Conservation (phyloP, 2,113 vertebrate genomes). For the Sisor rabdophorus region DNA sequence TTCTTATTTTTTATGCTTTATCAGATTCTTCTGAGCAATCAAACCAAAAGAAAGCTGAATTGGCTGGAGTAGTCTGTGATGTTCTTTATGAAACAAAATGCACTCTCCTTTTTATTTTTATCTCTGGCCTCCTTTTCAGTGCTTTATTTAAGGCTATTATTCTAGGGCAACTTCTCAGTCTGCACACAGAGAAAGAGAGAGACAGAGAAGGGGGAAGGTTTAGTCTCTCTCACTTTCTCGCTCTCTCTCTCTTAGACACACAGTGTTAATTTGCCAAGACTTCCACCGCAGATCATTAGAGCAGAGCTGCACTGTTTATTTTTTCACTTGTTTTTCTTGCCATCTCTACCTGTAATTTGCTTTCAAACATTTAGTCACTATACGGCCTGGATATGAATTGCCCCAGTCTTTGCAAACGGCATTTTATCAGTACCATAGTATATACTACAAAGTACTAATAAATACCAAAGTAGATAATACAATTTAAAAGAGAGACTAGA, state of each 20-base stretch:
- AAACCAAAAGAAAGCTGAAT: too few species aligned
- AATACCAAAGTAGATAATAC: neutral
- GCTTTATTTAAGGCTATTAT: slow-evolving; percentile 35
- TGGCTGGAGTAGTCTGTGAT: neutral
- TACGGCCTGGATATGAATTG: too few species aligned
- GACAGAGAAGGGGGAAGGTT: too few species aligned
- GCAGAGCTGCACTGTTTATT: neutral
- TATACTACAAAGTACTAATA: neutral
- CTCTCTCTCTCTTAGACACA: too few species aligned
- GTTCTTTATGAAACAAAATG: slow-evolving; percentile 18
- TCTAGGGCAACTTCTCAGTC: slow-evolving; percentile 25
- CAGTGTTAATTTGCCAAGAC: neutral
- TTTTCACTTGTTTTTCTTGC: neutral
- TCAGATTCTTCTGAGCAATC: neutral
- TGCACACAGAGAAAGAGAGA: too few species aligned
- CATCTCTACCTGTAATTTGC: neutral
- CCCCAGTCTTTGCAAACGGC: slow-evolving; percentile 85
- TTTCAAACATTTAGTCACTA: slow-evolving; percentile 66
- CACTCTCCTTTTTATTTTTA: slow-evolving; percentile 23
- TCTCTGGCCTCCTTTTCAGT: slow-evolving; percentile 22
- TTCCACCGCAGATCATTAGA: neutral
- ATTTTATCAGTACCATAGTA: slow-evolving; percentile 84
- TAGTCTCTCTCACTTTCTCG: neutral
- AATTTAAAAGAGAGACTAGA: too few species aligned
- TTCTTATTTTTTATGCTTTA: too few species aligned